A percentile compares a stretch with the other conserved stretches of the same genome.
Conservation (phyloP, 37 sponge, comb jelly and placozoan species). For the Haliclona indistincta region DNA sequence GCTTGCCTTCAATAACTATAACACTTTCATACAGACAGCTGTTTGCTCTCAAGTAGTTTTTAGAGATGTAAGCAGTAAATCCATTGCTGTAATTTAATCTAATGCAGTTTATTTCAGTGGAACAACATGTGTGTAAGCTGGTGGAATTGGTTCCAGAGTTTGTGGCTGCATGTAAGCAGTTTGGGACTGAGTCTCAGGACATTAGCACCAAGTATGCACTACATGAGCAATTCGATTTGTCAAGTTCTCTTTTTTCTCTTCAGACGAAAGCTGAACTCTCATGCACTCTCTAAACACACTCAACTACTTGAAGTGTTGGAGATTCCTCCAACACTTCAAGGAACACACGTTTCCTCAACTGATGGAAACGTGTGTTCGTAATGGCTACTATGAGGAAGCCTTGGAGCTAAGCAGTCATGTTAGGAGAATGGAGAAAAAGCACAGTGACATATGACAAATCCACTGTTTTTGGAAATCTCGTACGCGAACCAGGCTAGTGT, state of each 20-base stretch:
- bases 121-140: slow-evolving; percentile 52
- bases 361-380: slow-evolving; percentile 95
- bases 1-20: slow-evolving; percentile 92
- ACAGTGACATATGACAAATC: slow-evolving; percentile 62
- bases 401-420: slow-evolving; percentile 83
- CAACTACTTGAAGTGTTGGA: slow-evolving; percentile 91
- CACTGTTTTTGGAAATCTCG: too few relatives aligned
- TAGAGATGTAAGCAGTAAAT: slow-evolving; percentile 59
- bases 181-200: slow-evolving; percentile 49
- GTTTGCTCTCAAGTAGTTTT: slow-evolving; percentile 85
- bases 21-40: slow-evolving; percentile 91
- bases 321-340: slow-evolving; percentile 93
- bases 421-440: slow-evolving; percentile 69
- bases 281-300: slow-evolving; percentile 78
- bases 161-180: slow-evolving; percentile 46
- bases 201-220: slow-evolving; percentile 43
- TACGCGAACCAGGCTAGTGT: too few relatives aligned
- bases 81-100: not conserved
- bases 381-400: slow-evolving; percentile 95
- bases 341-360: too few relatives aligned
- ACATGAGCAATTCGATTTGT: not conserved
- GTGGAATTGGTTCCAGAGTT: slow-evolving; percentile 57
- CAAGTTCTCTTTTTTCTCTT: not conserved
- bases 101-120: slow-evolving; percentile 73
- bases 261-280: slow-evolving; percentile 77